Evolutionary conservation across 1,140 invertebrate genomes (phyloP).

Genomic region (Eumeta japonica): DNA sequence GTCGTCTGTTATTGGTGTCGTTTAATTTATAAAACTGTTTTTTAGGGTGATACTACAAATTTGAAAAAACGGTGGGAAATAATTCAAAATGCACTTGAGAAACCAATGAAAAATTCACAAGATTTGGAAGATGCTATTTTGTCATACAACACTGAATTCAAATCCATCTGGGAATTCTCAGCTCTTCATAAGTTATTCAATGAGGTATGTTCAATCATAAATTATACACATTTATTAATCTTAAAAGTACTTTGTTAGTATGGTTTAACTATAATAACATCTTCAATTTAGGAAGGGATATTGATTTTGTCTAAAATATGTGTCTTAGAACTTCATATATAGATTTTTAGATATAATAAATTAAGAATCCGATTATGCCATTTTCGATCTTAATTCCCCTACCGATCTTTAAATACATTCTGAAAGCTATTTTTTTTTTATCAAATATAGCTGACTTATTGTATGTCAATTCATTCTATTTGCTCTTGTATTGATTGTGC

Average conservation of each 20-base stretch:
- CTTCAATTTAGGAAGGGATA: no score
- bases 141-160: slow-evolving; percentile 74
- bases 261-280: no score
- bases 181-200: slow-evolving; percentile 74
- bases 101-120: slow-evolving; percentile 64
- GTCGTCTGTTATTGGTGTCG: slow-evolving; percentile 1
- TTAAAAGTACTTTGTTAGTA: neutral
- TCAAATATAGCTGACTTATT: no score
- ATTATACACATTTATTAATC: neutral
- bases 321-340: no score
- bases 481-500: no score
- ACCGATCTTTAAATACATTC: no score
- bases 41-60: slow-evolving; percentile 55
- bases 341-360: no score
- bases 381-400: no score
- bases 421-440: no score
- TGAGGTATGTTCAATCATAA: slow-evolving; percentile 52
- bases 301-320: no score
- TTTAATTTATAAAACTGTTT: slow-evolving; percentile 15
- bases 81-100: slow-evolving; percentile 67
- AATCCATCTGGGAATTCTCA: slow-evolving; percentile 68
- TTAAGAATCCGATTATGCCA: no score
- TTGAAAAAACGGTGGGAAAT: slow-evolving; percentile 75
- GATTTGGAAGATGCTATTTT: slow-evolving; percentile 75
- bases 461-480: no score